A percentile compares a stretch with the other conserved stretches of the same genome.
phyloP scores from a whole-genome alignment of 2,888 invertebrate species.

The Noctua comes region DNA sequence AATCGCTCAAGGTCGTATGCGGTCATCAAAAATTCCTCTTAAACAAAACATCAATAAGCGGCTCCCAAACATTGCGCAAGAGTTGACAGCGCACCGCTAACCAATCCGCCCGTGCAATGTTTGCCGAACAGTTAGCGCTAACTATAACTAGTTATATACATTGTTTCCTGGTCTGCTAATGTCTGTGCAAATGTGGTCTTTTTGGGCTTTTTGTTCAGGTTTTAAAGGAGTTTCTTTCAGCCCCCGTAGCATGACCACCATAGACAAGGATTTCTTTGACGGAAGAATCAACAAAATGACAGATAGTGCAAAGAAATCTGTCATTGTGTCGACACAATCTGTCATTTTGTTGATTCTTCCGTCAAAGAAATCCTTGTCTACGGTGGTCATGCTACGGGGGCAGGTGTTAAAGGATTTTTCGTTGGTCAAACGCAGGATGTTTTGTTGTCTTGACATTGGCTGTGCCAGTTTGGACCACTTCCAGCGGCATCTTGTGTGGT shows the following conservation, averaged over 20 bases:
- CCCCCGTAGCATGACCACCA: too few relatives aligned
- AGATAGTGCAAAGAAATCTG: too few relatives aligned
- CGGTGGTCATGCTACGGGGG: too few relatives aligned
- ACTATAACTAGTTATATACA: constrained; percentile 4
- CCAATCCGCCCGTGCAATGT: constrained; percentile 30
- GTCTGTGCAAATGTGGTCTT: not conserved
- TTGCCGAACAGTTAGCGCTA: constrained; percentile 30
- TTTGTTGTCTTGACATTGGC: not conserved
- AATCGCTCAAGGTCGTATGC: constrained; percentile 22
- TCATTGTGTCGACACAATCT: too few relatives aligned
- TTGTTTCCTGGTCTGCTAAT: constrained; percentile 36
- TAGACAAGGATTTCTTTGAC: too few relatives aligned
- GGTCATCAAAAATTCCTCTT: constrained; percentile 5
- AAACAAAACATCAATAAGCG: constrained; percentile 8
- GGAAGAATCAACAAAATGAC: too few relatives aligned
- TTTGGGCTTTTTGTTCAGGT: not conserved
- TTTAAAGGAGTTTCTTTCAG: not conserved
- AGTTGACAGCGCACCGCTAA: constrained; percentile 47
- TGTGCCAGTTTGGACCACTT: not conserved
- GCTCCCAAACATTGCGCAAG: constrained; percentile 18
- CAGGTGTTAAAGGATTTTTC: not conserved
- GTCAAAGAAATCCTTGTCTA: too few relatives aligned
- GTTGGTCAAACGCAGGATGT: not conserved
- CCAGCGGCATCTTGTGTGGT: not conserved
- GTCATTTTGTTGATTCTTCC: too few relatives aligned